Evolutionary conservation across 2,113 vertebrate species (phyloP), one percentile per base, ranked within the genome.

Genomic region (Labeo rohita): DNA sequence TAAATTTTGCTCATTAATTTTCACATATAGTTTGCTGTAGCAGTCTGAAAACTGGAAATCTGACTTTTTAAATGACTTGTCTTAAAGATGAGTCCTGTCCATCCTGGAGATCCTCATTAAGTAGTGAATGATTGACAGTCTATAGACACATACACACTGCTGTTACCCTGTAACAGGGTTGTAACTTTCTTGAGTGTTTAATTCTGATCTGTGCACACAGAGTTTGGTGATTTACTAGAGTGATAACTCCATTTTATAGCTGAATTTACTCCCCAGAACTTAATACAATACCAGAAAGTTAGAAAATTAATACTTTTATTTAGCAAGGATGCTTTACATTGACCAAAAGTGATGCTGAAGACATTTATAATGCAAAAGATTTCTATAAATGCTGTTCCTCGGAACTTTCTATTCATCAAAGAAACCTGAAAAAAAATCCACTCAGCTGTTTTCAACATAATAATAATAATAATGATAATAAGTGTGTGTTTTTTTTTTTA

Each of bases 1-100:
- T 77, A 47, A 66, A 66, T 78, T 39, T 70, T 49, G 36, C 54
- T 80, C 63, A 66, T 74, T 87, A 28, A 72, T 85, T 70, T 72
- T 11, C 49, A 78, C 34, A 21, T 36, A 13, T 43, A 72, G n/a
- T 18, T n/a, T 11, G 12, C 34, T 39, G 45, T n/a, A 79, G 49
- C 45, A 16, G 5, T 34, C 9, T 4, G 3, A 72, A 81, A 78
- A 56, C 49, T 59, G 5, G 8, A 72, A 85, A 28, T 16, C 36
- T 52, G 52, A 49, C 56, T 36, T 52, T 73, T 84, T 63, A 72
- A 39, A 61, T 3, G 11, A 61, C 49, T 73, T 73, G 39, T 72
- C 68, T 72, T 39, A 11, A 21, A 72, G 39, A 45, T 1, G 9
- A 72, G 39, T 11, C 68, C 75, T 18, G 34, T 78, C 50, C 73